Conservation (phyloP, 1,140 invertebrate species). For the Drosophila chauvacae region DNA sequence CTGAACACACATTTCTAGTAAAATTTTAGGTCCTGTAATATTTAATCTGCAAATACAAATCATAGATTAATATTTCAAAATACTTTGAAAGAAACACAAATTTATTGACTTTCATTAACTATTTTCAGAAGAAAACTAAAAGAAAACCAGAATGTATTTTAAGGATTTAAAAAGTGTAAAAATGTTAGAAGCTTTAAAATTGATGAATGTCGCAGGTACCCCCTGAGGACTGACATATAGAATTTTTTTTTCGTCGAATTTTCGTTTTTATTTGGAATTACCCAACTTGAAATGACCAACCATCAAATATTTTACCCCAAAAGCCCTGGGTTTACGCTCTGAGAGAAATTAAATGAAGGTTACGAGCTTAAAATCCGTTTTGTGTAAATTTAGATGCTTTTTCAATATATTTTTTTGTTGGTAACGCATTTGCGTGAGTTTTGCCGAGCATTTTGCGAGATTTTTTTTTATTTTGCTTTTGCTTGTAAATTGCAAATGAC, state of each 20-base stretch:
- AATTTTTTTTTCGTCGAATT: neutral
- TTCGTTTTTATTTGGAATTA: neutral
- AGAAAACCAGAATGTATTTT: neutral
- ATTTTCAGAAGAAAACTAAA: neutral
- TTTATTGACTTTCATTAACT: neutral
- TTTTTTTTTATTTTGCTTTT: conserved; percentile 13
- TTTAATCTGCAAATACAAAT: neutral
- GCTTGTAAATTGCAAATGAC: conserved; percentile 68
- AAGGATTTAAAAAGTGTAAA: neutral
- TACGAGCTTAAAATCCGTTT: neutral
- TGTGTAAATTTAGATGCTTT: neutral
- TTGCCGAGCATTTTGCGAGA: conserved; percentile 5
- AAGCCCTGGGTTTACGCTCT: neutral
- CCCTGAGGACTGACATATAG: neutral
- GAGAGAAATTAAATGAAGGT: neutral
- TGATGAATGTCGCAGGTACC: neutral
- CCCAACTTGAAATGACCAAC: neutral
- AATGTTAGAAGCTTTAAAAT: neutral
- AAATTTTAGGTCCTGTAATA: neutral
- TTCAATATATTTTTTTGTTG: neutral
- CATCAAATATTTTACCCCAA: neutral
- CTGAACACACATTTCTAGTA: too few species aligned
- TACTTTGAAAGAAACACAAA: neutral
- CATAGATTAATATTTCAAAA: too few species aligned
- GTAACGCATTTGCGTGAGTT: conserved; percentile 18